phyloP scores from a whole-genome alignment of 2,888 invertebrate genomes.

The Acronicta psi region DNA sequence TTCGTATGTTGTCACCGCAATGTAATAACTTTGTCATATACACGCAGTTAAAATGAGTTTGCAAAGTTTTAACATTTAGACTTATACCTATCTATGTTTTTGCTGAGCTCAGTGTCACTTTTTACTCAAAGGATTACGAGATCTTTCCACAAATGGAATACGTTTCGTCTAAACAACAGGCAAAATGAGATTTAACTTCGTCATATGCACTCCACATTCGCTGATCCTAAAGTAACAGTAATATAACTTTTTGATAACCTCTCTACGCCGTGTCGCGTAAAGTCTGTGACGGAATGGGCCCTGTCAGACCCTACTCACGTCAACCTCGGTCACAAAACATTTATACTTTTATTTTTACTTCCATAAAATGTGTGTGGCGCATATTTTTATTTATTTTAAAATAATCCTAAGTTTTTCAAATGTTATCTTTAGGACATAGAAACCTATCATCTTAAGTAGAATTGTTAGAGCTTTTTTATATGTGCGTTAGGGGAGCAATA shows the following conservation, averaged over 20 bases:
- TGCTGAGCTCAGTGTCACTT: conserved; percentile 37
- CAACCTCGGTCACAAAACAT: conserved; percentile 69
- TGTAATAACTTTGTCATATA: not conserved
- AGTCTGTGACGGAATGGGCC: conserved; percentile 70
- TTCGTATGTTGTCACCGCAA: not conserved
- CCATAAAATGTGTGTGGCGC: conserved; percentile 50
- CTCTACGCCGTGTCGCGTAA: conserved; percentile 62
- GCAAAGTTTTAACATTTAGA: conserved; percentile 15
- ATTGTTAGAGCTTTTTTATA: no score
- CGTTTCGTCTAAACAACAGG: conserved; percentile 47
- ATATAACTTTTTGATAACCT: conserved; percentile 72
- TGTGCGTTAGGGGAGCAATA: no score
- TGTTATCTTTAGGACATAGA: conserved; percentile 19
- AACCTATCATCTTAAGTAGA: not conserved
- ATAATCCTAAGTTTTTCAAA: conserved; percentile 45
- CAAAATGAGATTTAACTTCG: conserved; percentile 57
- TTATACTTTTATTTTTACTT: conserved; percentile 61
- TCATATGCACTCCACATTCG: conserved; percentile 58
- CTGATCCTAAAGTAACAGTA: conserved; percentile 63
- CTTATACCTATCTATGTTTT: conserved; percentile 11
- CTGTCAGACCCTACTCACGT: conserved; percentile 81
- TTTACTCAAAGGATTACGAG: conserved; percentile 51
- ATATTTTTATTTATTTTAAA: conserved; percentile 62
- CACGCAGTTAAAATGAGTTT: conserved; percentile 5
- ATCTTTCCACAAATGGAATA: conserved; percentile 42